Conservation (phyloP, 2,888 invertebrate species). For the Glyphotaelius pellucidus region DNA sequence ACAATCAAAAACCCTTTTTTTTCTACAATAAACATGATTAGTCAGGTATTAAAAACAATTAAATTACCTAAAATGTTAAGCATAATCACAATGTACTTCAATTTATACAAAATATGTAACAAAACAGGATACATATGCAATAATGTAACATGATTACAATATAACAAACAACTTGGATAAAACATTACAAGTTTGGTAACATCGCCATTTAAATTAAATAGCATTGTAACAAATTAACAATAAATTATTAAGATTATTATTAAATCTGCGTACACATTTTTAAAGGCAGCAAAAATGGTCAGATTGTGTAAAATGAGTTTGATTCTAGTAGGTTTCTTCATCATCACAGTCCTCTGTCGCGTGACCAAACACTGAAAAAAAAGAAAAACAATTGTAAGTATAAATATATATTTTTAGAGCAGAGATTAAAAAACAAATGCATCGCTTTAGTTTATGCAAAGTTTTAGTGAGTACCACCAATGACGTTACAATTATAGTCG, state of each 20-base stretch:
- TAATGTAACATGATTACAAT: constrained; percentile 46
- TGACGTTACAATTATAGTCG: no score
- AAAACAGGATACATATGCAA: constrained; percentile 28
- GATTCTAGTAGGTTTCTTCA: constrained; percentile 84
- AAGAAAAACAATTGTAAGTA: constrained; percentile 65
- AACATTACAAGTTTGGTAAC: constrained; percentile 40
- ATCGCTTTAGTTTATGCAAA: no score
- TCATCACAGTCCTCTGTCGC: constrained; percentile 91
- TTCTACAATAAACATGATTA: not conserved
- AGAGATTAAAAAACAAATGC: not conserved
- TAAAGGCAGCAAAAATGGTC: constrained; percentile 33
- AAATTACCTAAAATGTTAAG: constrained; percentile 34
- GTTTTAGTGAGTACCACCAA: not conserved
- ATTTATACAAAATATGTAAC: constrained; percentile 42
- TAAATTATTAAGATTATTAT: not conserved
- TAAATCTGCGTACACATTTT: constrained; percentile 20
- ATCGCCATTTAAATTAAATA: constrained; percentile 43
- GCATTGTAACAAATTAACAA: constrained; percentile 18
- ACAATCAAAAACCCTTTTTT: not conserved
- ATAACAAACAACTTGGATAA: not conserved
- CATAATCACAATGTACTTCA: constrained; percentile 36
- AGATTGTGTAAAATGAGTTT: not conserved
- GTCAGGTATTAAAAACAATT: constrained; percentile 31
- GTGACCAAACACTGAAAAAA: constrained; percentile 91
- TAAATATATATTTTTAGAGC: not conserved